Base-by-base conservation (phyloP, 2,888 invertebrate genomes). In the Lycophotia porphyrea region DNA sequence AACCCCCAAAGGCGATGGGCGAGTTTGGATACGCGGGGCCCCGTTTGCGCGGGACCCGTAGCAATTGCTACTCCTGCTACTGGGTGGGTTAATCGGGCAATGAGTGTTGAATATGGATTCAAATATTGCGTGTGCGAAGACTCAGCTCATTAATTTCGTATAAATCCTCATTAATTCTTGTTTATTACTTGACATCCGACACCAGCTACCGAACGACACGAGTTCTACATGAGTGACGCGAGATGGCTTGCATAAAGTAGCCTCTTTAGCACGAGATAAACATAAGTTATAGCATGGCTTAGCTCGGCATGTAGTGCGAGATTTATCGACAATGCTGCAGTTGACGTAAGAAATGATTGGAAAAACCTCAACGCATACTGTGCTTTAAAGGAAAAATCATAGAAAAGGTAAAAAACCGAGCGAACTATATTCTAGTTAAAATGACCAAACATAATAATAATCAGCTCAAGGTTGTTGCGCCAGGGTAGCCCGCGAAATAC, bases 111-210 rank as follows among this genome's bases (percentile, higher is more conserved):
- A n/a, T 36, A 13, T 63, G 15, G n/a, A n/a, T n/a, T 39, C 39
- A 24, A n/a, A 63, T 21, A 52, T 47, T 55, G 63, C 67, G 80
- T 74, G 61, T 47, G 66, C 60, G 15, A 0, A 18, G 11, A 27
- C 18, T 18, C 9, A 4, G 66, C 36, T 67, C 39, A 74, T 74
- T 67, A 67, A 67, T 80, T 67, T 24, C 15, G 7, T 18, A 63
- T 80, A 67, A 55, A 42, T 74, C 44, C 24, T 67, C 47, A 67
- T 63, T 74, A 74, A 80, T 74, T 27, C 66, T 39, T 63, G 24
- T 78, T 80, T 63, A 78, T 44, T 5, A 18, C 39, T 21, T 13
- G 47, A 31, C 24, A 27, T 24, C 49, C 44, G 55, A 47, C n/a
- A 47, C 36, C 24, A 39, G 21, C 18, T 61, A 42, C 42, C 49